These are phyloP conservation scores for Ianthella basta DNA, from an alignment of 37 sponge, comb jelly and placozoan species.

Conservation along the genomic window DNA sequence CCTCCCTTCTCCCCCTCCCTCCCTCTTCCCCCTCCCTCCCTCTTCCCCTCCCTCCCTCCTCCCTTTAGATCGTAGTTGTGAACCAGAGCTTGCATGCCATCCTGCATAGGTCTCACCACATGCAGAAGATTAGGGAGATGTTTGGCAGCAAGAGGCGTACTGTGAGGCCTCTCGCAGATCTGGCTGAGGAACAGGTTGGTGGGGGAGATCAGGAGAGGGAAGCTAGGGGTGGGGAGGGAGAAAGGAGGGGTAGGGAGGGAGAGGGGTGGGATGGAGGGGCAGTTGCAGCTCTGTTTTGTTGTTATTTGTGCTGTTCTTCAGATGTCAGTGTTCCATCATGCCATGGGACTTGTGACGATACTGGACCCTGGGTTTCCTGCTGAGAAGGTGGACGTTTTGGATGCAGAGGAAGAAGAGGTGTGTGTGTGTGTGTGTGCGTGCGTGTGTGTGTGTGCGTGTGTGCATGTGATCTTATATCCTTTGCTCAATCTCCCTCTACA, in stretches of 20 bases:
- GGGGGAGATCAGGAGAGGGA: background rate
- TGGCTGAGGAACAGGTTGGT: background rate
- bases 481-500: too few relatives aligned
- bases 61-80: slow-evolving; percentile 9
- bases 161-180: background rate
- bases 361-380: slow-evolving; percentile 17
- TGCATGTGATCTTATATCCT: too few relatives aligned
- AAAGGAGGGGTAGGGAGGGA: too few relatives aligned
- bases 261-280: too few relatives aligned
- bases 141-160: background rate
- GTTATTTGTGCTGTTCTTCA: too few relatives aligned
- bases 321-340: slow-evolving; percentile 11
- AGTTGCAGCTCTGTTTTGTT: too few relatives aligned
- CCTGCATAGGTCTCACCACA: background rate
- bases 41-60: background rate
- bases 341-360: background rate
- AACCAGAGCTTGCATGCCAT: slow-evolving; percentile 15
- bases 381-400: slow-evolving; percentile 13
- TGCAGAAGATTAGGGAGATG: slow-evolving; percentile 9
- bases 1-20: background rate
- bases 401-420: slow-evolving; percentile 11
- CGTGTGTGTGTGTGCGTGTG: background rate
- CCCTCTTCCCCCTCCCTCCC: background rate
- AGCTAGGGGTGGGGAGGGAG: too few relatives aligned
- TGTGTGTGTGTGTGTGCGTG: background rate